Evolutionary conservation across 2,888 invertebrate species (phyloP), one percentile per base, ranked within the genome.

Genomic region (Hyles lineata): DNA sequence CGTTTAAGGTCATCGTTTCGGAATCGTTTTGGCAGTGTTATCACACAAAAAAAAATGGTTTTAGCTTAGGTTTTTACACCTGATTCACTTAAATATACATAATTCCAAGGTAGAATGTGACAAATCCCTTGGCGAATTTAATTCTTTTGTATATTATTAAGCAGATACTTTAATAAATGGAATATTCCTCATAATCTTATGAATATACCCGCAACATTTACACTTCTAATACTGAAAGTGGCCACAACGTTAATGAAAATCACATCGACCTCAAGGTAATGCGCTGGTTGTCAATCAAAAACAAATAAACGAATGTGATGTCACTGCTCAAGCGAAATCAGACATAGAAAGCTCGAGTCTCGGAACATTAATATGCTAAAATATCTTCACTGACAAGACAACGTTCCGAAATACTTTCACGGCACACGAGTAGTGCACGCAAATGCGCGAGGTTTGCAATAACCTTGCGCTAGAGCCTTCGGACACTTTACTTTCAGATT

Each of bases 381-480:
- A 90, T 90, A 90, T 91, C 86, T 90, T 88, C 82, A 84, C 86
- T 76, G 88, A 87, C 87, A 92, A 93, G 87, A 90, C 88, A 88
- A 84, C 87, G 88, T 83, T 87, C 87, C 90, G 81, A 92, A 92
- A 92, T 91, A 94, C 94, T 94, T 94, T 94, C 94, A 93, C 93
- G 88, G 85, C 87, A 87, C 84, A 89, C 87, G 84, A 81, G 89
- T 90, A 91, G 83, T 87, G 91, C 92, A 92, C 91, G 90, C 90
- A 83, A 90, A 87, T 87, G 85, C 83, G 83, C 83, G 83, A 85
- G 82, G 84, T 84, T 85, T 87, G 87, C 87, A 88, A 84, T 88
- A 91, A 89, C 90, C 90, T 90, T 88, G 85, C 83, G 84, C 76
- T 80, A 85, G 83, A 87, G 83, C 88, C 89, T 89, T 89, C 87